Evolutionary conservation across 2,113 vertebrate genomes (phyloP), one percentile per base, ranked within the genome.

Genomic region (Solea solea): DNA sequence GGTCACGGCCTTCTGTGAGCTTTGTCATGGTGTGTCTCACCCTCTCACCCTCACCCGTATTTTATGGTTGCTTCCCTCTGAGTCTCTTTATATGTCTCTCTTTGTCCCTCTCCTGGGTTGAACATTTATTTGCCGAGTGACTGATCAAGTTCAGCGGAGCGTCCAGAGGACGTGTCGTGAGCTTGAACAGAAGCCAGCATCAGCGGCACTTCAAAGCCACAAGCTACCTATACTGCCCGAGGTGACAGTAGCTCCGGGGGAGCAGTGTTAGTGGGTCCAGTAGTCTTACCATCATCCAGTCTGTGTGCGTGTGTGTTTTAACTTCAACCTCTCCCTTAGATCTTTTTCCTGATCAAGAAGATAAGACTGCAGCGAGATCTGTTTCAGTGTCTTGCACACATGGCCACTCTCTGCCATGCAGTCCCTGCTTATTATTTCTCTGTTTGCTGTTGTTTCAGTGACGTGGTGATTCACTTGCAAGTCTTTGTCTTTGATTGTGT

Each of bases 61-160:
- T 87, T 81, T 54, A 56, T 13, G 34, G 27, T 63, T 51, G 28
- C 52, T 69, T 71, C 64, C 76, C 60, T 74, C 42, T 15, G 12
- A 6, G n/a, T 59, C 34, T 72, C 57, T 72, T 54, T 16, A 57
- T 71, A 57, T 62, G 9, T 27, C 53, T 40, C 61, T 73, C 53
- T 75, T 60, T 54, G 45, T 78, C 68, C 69, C 75, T 90, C 72
- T 80, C 69, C 59, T 69, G 78, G 64, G 85, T 90, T 91, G 80
- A 88, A 87, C 86, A 89, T 89, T 92, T 87, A 90, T 81, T 86
- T 81, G 71, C 62, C 45, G 53, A 78, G 76, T 64, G 81, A 86
- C 86, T 88, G 85, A 86, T 91, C 83, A 85, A 73, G 89, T 87
- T 91, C 84, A 92, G 21, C 76, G 72, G 80, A 88, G 88, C 90